phyloP scores from a whole-genome alignment of 2,797 vertebrate species.

The Mus spretus region DNA sequence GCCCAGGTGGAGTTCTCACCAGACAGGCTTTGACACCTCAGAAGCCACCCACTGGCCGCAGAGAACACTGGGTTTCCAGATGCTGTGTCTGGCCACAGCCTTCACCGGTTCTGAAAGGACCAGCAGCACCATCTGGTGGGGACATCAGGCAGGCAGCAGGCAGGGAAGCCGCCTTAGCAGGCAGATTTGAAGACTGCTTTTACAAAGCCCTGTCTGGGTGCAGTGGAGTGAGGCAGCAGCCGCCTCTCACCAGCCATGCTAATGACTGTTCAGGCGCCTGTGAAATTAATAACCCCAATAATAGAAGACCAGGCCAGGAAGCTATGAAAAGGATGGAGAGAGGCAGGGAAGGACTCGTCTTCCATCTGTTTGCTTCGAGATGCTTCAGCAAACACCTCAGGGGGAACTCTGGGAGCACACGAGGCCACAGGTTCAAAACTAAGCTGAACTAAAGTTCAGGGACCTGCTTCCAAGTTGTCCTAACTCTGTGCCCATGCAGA shows the following conservation, averaged over 20 bases:
- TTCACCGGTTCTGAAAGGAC: conserved; percentile 75
- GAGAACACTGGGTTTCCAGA: accelerated
- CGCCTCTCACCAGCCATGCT: conserved; percentile 80
- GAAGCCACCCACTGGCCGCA: background rate
- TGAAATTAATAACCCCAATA: conserved; percentile 82
- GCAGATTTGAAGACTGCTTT: conserved; percentile 54
- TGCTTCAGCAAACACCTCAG: conserved; percentile 68
- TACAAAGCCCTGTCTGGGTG: conserved; percentile 18
- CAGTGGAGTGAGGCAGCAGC: conserved; percentile 65
- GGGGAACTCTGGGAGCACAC: background rate
- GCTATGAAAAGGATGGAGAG: conserved; percentile 57
- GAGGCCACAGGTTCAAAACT: background rate
- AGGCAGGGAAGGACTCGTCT: conserved; percentile 70
- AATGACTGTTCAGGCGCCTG: conserved; percentile 82
- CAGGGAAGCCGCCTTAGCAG: conserved; percentile 58
- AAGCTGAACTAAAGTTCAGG: background rate
- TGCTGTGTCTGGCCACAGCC: background rate
- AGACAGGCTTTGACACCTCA: background rate
- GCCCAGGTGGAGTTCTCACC: background rate
- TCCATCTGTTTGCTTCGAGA: conserved; percentile 65
- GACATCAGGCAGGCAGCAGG: background rate
- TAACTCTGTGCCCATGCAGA: background rate
- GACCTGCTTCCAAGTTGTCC: background rate
- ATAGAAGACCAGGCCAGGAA: conserved; percentile 68
- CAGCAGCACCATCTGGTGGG: conserved; percentile 89